phyloP scores from a whole-genome alignment of 2,113 vertebrate species.

The Oceanodroma tethys region DNA sequence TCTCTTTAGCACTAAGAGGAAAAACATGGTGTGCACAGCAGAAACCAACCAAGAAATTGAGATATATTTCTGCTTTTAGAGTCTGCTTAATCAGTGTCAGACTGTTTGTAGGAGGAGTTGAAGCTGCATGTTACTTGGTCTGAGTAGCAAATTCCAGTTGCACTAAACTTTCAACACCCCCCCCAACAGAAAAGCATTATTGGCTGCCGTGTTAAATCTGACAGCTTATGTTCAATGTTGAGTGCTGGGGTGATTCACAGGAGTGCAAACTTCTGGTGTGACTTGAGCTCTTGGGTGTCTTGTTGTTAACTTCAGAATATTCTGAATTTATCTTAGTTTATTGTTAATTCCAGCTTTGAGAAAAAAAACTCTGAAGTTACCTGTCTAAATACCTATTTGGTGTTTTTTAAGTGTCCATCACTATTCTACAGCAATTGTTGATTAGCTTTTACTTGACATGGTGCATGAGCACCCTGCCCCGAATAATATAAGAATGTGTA shows the following conservation, averaged over 20 bases:
- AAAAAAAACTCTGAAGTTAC: not conserved
- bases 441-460: not conserved
- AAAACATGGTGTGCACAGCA: not conserved
- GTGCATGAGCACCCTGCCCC: not conserved
- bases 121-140: not conserved
- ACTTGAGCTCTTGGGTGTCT: not conserved
- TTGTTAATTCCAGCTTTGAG: not conserved
- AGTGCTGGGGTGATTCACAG: not conserved
- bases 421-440: not conserved
- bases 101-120: not conserved
- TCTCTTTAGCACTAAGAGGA: not conserved
- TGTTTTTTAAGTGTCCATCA: not conserved
- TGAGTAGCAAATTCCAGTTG: not conserved
- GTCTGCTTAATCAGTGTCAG: not conserved
- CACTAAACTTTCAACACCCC: not conserved
- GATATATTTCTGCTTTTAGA: not conserved
- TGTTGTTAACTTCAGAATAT: not conserved
- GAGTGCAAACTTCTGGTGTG: not conserved
- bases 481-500: not conserved
- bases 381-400: not conserved
- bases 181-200: not conserved
- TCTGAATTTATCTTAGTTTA: not conserved
- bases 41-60: not conserved
- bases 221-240: not conserved
- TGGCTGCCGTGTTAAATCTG: not conserved